Percentiles rank a stretch among this genome's conserved stretches.
Conservation (phyloP, 2,888 invertebrate species). For the Drosophila silvestris region DNA sequence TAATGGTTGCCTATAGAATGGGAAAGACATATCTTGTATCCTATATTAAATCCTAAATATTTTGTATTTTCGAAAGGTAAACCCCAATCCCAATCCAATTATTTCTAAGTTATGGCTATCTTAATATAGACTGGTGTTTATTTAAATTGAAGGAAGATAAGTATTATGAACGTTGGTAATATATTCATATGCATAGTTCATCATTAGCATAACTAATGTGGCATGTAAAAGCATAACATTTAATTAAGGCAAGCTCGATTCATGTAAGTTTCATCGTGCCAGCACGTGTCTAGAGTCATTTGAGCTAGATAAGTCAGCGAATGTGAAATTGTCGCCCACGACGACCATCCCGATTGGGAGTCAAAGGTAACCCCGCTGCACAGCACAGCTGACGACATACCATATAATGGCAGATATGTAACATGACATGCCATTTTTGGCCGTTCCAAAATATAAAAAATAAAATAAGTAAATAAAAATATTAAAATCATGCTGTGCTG, state of each 20-base stretch:
- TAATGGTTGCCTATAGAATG: background rate
- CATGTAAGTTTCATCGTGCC: conserved; percentile 38
- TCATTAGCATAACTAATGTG: conserved; percentile 21
- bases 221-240: conserved; percentile 2
- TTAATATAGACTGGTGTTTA: conserved; percentile 2
- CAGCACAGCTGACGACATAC: conserved; percentile 32
- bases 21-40: background rate
- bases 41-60: background rate
- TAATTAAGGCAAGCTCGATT: background rate
- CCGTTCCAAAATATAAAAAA: conserved; percentile 7
- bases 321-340: conserved; percentile 34
- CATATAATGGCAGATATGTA: conserved; percentile 41
- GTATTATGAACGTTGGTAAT: background rate
- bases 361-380: conserved; percentile 31
- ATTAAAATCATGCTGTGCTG: conserved; percentile 13
- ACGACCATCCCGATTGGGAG: background rate
- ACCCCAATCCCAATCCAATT: background rate
- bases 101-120: background rate
- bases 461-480: background rate
- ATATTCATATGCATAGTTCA: background rate
- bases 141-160: background rate
- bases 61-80: background rate
- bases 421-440: conserved; percentile 56
- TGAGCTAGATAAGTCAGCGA: conserved; percentile 32
- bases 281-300: conserved; percentile 37